These are phyloP conservation scores for Actenoides hombroni DNA, from an alignment of 2,113 vertebrate species.

Conservation along the genomic window DNA sequence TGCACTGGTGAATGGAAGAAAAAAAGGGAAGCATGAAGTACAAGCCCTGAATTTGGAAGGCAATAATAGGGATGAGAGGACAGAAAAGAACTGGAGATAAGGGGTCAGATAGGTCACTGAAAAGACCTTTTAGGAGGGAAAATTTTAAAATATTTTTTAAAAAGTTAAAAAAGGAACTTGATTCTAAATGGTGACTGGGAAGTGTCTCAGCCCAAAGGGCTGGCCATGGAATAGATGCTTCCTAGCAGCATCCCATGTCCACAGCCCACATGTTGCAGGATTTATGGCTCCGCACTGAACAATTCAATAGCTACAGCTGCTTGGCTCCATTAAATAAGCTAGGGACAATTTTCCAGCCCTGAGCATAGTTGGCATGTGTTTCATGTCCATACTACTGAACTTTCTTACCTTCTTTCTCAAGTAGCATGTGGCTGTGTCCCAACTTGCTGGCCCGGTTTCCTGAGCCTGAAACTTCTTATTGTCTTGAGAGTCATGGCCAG, in stretches of 20 bases:
- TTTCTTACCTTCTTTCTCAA: background rate
- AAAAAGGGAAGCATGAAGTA: background rate
- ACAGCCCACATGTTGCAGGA: background rate
- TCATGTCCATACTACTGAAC: background rate
- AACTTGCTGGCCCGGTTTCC: background rate
- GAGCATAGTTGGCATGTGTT: background rate
- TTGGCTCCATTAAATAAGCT: background rate
- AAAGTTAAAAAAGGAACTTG: background rate
- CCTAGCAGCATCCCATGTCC: background rate
- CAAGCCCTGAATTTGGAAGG: background rate
- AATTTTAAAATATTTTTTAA: background rate
- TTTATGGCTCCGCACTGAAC: background rate
- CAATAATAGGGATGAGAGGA: background rate
- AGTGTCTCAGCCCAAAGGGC: background rate
- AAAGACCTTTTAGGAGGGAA: background rate
- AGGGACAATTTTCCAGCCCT: background rate
- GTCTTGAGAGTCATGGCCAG: background rate
- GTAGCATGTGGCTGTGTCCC: background rate
- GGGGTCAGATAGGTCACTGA: background rate
- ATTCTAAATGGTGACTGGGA: background rate
- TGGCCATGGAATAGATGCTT: background rate
- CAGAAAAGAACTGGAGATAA: background rate
- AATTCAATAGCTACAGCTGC: background rate
- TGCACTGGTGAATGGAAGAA: background rate
- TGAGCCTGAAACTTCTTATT: background rate